Evolutionary conservation across 92 coral and sea anemone species (phyloP), one percentile per base, ranked within the genome.

Genomic region (Zoanthus solanderi): DNA sequence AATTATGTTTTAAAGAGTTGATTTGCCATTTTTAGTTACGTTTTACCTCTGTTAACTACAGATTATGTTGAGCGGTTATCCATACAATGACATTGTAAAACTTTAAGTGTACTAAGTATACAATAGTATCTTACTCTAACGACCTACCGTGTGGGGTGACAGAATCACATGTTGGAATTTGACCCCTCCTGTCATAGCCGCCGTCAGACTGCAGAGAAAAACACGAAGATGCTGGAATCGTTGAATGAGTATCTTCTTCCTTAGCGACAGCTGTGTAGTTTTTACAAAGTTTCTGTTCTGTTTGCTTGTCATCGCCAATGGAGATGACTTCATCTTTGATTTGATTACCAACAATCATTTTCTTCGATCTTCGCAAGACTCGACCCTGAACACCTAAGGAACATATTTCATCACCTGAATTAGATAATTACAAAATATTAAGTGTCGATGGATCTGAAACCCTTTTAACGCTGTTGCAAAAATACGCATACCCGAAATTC

Each of bases 371-470:
- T 46, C 75, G 74, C 44, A 71, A 54, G 56, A 75, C 85, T 44
- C 85, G 85, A 18, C 85, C 85, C 44, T 81, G 85, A 18, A 81
- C 85, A 10, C 85, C 85, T 81, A 66, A 65, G 18, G 32, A 11
- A 5, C 14, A 78, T 5, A 30, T 15, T 76, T 48, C 16, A 18
- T 48, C 29, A 46, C 32, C 76, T 37, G 15, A 14, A 14, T 60
- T 47, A 30, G 37, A 5, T 5, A 10, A 18, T 16, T 17, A 31
- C 16, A 14, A 50, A 50, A 7, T 7, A 50, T 50, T 50, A 37
- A 37, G 42, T 37, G 42, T 37, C 42, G 42, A 37, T 37, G 42
- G 4, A 37, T 37, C 4, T 2, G 42, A 37, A 37, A 37, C 42
- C 4, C 42, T 37, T 37, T 4, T 37, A 37, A 37, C 42, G 4